These are phyloP conservation scores for Sebastes diaconus DNA, from an alignment of 2,797 vertebrate species.

Conservation along the genomic window DNA sequence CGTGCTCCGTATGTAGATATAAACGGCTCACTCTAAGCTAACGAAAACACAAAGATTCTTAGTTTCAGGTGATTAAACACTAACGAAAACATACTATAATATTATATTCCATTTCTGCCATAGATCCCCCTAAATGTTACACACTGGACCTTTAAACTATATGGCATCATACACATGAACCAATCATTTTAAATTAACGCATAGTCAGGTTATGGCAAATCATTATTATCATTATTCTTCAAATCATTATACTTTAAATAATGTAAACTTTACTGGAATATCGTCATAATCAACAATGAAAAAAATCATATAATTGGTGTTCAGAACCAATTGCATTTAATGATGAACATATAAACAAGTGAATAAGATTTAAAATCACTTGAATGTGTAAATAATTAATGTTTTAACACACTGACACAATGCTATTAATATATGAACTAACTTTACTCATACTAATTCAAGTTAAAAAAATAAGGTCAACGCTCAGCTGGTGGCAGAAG, in stretches of 20 bases:
- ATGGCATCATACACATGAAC: not conserved
- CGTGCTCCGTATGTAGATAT: no score
- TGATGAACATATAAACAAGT: not conserved
- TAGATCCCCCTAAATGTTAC: no score
- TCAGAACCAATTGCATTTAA: not conserved
- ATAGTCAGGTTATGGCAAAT: not conserved
- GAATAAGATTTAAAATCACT: not conserved
- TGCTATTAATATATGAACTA: not conserved
- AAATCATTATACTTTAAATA: not conserved
- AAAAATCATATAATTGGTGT: not conserved
- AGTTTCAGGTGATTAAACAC: no score
- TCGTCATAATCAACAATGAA: not conserved
- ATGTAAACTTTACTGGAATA: not conserved
- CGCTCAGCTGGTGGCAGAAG: slow-evolving; percentile 18
- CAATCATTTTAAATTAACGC: not conserved
- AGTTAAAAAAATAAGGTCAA: slow-evolving; percentile 45
- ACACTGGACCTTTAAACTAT: no score
- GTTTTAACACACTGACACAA: not conserved
- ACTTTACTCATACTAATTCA: not conserved
- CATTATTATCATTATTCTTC: no score
- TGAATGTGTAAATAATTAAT: not conserved
- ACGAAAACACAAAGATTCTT: no score
- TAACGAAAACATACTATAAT: no score
- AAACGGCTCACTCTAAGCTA: no score
- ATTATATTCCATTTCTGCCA: no score